Evolutionary conservation across 1,140 invertebrate genomes (phyloP), one percentile per base, ranked within the genome.

Genomic region (Carposina sasakii): DNA sequence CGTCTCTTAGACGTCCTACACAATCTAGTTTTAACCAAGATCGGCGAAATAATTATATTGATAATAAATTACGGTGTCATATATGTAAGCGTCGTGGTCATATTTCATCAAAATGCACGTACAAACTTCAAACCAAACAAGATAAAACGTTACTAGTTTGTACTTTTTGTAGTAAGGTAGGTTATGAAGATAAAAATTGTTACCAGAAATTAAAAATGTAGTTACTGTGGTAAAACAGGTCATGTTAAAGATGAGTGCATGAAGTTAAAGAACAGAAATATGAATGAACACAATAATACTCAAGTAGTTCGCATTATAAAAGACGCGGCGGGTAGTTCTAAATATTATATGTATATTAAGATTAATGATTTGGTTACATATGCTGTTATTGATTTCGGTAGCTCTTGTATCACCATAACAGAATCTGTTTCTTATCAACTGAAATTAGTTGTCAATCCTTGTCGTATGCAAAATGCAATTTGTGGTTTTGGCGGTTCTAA

Each of bases 371-470:
- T 2, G 1, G 10, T 12, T 20, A 21, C 17, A 13, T 3, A 33
- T 2, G 43, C 28, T 23, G 31, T 45, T 15, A 33, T 45, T 1
- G 43, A 45, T 23, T 45, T 45, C 31, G 43, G 43, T 23, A 45
- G 43, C 15, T 33, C 43, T n/a, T 45, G 43, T 17, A 30, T 33
- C 6, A 45, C 43, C 0, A 34, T 45, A 5, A 45, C 43, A 3
- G 6, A 33, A 1, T 33, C 43, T 2, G 3, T 20, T 10, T 15
- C 43, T 28, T 12, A 33, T 3, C 10, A 34, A 33, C 19, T 45
- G 13, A 17, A 30, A 1, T 16, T 45, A 8, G 20, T 2, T 12
- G 20, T 15, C 1, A 16, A 45, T 5, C 19, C 19, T n/a, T 19
- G 2, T 2, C n/a, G 20, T 12, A 10, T 8, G 2, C 31, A 22